These are phyloP conservation scores for Asarcornis scutulata DNA, from an alignment of 2,113 vertebrate species.

Conservation along the genomic window DNA sequence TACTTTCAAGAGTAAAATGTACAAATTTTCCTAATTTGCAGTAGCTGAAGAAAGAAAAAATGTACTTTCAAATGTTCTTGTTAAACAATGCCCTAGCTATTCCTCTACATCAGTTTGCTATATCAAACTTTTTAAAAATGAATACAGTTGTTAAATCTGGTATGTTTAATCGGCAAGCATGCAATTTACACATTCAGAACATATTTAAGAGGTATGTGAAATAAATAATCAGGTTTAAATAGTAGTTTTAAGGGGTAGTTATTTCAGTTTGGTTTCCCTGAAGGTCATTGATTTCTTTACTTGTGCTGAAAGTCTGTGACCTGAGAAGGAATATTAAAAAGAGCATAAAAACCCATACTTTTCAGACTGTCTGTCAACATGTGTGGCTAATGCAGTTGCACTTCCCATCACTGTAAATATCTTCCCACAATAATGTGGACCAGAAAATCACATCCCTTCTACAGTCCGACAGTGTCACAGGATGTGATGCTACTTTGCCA, in stretches of 20 bases:
- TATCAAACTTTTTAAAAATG: no score
- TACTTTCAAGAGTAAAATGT: not conserved
- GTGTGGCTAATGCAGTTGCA: not conserved
- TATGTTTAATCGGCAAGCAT: not conserved
- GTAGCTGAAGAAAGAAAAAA: not conserved
- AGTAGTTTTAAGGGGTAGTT: not conserved
- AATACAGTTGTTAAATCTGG: not conserved
- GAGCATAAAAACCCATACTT: not conserved
- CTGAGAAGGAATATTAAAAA: not conserved
- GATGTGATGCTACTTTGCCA: not conserved
- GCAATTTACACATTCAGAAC: not conserved
- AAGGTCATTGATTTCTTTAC: not conserved
- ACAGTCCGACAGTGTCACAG: fast-evolving
- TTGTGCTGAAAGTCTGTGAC: not conserved
- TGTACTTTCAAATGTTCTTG: not conserved
- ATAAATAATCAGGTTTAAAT: not conserved
- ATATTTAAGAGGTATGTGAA: not conserved
- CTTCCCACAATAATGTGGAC: not conserved
- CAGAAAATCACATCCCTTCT: not conserved
- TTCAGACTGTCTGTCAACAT: not conserved
- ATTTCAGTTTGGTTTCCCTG: not conserved
- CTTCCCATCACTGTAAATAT: not conserved
- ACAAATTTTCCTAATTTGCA: not conserved
- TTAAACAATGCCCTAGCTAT: not conserved
- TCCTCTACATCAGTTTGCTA: not conserved